Evolutionary conservation across 2,797 vertebrate species (phyloP), one percentile per base, ranked within the genome.

Genomic region (Silurus aristotelis): DNA sequence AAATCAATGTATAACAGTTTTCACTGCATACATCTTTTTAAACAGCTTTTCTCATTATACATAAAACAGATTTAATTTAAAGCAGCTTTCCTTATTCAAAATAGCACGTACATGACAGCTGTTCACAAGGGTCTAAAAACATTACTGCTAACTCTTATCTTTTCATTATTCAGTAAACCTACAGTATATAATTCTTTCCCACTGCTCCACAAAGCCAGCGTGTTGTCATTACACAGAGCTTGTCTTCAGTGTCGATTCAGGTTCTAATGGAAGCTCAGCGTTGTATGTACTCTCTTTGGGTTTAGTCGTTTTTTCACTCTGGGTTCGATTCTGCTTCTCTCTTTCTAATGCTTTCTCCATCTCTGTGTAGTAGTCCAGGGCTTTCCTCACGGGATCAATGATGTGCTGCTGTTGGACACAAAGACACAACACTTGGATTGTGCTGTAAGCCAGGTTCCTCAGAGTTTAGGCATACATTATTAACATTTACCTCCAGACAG

Each of bases 291-390:
- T 13, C 71, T 93, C 93, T 58, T 92, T 91, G 84, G 71, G 84
- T 87, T 92, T 94, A 52, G 84, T 71, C 52, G 55, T n/a, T 15
- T 86, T 93, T 71, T 94, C 92, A 25, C 73, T 92, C 85, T 92
- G 93, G 48, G 88, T 81, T 52, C 93, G 80, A 90, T 87, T 94
- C 89, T 88, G 93, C 64, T 93, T 94, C 88, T 95, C 93, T 46
- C 89, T 92, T 85, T 96, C 95, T 88, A 95, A 87, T 0, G 94
- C 95, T 87, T 94, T 94, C 90, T 96, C 95, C 95, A 96, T 96
- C 91, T 95, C 93, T 0, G 95, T 95, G 94, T 96, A 96, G 90
- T 96, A 96, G 70, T 95, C 93, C 1, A 96, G 91, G 84, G 95
- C 95, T 86, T 96, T 96, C 56, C 92, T 89, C 12, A 96, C 95